A percentile compares a stretch with the other conserved stretches of the same genome.
Evolutionary conservation across 2,797 vertebrate genomes (phyloP).

Genomic region (Lepus townsendii): DNA sequence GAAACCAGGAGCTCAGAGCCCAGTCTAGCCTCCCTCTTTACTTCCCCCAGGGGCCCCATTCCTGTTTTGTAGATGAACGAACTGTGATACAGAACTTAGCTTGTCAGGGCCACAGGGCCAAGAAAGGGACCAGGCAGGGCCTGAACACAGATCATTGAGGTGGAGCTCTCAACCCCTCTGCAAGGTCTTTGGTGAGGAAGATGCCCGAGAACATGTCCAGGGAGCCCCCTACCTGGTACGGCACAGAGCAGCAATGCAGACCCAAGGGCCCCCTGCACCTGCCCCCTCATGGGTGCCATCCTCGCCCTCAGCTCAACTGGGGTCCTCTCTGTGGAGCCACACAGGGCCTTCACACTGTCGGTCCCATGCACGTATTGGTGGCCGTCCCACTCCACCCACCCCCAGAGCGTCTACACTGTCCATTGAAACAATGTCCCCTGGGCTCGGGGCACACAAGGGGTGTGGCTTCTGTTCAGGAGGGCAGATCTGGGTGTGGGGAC

Average conservation of each 20-base stretch:
- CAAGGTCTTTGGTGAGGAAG: neutral
- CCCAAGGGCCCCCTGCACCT: rapidly evolving
- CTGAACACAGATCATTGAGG: neutral
- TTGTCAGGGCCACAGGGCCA: neutral
- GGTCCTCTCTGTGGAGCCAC: neutral
- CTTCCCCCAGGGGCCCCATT: rapidly evolving
- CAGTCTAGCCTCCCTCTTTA: neutral
- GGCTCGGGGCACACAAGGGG: neutral
- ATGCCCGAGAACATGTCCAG: neutral
- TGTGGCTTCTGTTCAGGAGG: neutral
- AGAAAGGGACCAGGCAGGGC: neutral
- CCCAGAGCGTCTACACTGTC: too few species aligned
- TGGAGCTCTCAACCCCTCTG: neutral
- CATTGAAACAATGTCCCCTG: too few species aligned
- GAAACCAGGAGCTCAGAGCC: too few species aligned
- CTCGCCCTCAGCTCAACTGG: neutral
- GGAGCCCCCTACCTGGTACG: rapidly evolving
- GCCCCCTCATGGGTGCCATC: neutral
- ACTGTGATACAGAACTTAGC: neutral
- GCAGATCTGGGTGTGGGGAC: too few species aligned
- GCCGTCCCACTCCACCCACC: too few species aligned
- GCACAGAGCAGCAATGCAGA: rapidly evolving
- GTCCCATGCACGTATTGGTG: rapidly evolving
- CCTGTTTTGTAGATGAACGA: neutral
- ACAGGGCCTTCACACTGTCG: neutral